Conservation (phyloP, 1,140 invertebrate species). For the Drosophila biarmipes region DNA sequence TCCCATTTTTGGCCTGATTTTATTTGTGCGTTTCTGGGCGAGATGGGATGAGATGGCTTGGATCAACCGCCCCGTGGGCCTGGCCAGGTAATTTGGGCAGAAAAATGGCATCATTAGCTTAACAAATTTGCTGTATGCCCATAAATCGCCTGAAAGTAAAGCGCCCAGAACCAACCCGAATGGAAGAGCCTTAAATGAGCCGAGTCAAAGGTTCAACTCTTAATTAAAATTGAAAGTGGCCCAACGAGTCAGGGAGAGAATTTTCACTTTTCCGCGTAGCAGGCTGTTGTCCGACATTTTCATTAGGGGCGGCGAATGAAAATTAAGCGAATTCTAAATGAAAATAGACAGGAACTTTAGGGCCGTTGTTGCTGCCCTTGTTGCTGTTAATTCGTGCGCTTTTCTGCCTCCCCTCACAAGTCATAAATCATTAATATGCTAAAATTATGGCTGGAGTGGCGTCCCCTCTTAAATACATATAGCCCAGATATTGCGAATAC, state of each 20-base stretch:
- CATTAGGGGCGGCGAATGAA: slow-evolving; percentile 69
- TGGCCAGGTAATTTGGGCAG: slow-evolving; percentile 73
- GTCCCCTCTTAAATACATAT: slow-evolving; percentile 25
- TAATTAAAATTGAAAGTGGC: slow-evolving; percentile 77
- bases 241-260: slow-evolving; percentile 39
- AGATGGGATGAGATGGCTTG: slow-evolving; percentile 1
- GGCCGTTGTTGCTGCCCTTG: slow-evolving; percentile 17
- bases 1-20: slow-evolving; percentile 22
- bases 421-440: slow-evolving; percentile 80
- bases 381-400: slow-evolving; percentile 40
- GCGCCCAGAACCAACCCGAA: slow-evolving; percentile 19
- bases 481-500: slow-evolving; percentile 67
- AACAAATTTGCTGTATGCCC: slow-evolving; percentile 72
- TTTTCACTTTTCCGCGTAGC: slow-evolving; percentile 40
- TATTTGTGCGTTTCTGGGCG: slow-evolving; percentile 24
- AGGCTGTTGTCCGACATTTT: slow-evolving; percentile 50
- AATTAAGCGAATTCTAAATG: slow-evolving; percentile 72
- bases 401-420: slow-evolving; percentile 4
- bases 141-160: slow-evolving; percentile 68
- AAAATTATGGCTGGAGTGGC: slow-evolving; percentile 33
- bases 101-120: slow-evolving; percentile 78
- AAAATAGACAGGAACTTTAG: slow-evolving; percentile 66
- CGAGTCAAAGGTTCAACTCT: slow-evolving; percentile 29
- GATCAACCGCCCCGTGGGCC: slow-evolving; percentile 42
- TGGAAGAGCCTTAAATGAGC: slow-evolving; percentile 1